phyloP scores from a whole-genome alignment of 2,113 vertebrate genomes.

The Glaucomys volans region DNA sequence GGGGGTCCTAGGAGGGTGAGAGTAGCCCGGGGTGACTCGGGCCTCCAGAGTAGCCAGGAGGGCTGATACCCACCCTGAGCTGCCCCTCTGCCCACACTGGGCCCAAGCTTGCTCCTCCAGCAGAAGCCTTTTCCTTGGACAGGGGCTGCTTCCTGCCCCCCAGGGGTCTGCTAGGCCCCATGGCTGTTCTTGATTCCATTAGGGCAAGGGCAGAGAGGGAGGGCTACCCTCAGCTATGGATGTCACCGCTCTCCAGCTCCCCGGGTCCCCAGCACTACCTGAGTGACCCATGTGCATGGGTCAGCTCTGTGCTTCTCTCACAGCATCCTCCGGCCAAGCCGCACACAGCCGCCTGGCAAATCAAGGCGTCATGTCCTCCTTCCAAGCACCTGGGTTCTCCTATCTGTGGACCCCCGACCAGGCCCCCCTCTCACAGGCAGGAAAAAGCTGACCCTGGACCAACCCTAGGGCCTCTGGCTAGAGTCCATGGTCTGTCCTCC shows the following conservation, averaged over 20 bases:
- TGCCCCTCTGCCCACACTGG: not conserved
- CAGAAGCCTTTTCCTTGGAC: too few relatives aligned
- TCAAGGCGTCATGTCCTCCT: not conserved
- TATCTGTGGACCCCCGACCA: too few relatives aligned
- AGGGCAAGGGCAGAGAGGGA: not conserved
- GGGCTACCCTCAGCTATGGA: not conserved
- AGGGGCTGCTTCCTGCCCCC: not conserved
- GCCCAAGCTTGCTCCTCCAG: not conserved
- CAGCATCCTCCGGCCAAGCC: not conserved
- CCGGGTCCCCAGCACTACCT: not conserved
- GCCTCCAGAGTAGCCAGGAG: not conserved
- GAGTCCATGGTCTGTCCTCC: rapidly evolving
- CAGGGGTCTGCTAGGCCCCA: not conserved
- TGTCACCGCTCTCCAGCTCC: not conserved
- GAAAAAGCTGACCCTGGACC: not conserved
- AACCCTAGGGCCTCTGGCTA: not conserved
- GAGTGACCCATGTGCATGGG: too few relatives aligned
- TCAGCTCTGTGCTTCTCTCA: not conserved
- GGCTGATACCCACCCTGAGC: not conserved
- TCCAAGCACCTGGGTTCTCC: not conserved
- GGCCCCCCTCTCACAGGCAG: not conserved
- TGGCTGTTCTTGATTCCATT: too few relatives aligned
- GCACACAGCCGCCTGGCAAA: not conserved
- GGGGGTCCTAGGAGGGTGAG: not conserved
- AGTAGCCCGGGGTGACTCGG: not conserved